These are phyloP conservation scores for Eospalax fontanierii DNA, from an alignment of 2,797 vertebrate genomes.

Conservation along the genomic window DNA sequence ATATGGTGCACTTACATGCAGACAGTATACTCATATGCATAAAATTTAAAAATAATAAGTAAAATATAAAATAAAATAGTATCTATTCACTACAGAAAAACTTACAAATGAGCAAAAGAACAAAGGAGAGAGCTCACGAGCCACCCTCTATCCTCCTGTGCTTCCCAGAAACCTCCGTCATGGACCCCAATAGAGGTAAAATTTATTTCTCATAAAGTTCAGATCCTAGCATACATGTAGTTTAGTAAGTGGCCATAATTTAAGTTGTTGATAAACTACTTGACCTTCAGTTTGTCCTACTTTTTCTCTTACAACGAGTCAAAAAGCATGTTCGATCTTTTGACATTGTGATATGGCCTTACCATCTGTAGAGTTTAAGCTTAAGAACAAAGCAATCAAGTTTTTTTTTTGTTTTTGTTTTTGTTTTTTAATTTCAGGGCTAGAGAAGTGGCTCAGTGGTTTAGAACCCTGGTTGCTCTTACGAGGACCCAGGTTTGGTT, in stretches of 20 bases:
- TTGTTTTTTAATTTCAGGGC: no score
- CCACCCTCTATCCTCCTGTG: neutral
- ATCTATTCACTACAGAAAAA: constrained; percentile 8
- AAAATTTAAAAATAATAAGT: no score
- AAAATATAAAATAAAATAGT: no score
- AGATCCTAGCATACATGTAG: neutral
- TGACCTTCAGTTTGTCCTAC: neutral
- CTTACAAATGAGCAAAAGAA: neutral
- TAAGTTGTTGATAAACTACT: neutral
- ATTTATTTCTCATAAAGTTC: neutral
- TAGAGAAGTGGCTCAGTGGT: no score
- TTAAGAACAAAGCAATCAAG: neutral
- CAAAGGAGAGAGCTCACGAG: neutral
- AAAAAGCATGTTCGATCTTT: neutral
- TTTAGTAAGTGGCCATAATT: constrained; percentile 24
- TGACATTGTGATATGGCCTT: neutral
- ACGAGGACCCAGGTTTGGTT: no score
- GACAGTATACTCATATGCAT: no score
- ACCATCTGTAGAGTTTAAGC: neutral
- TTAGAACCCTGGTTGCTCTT: no score
- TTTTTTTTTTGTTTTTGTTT: no score
- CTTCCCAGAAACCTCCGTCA: neutral
- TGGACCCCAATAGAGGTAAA: neutral
- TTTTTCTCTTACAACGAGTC: neutral
- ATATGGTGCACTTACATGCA: no score